Percentiles rank a stretch among this genome's conserved stretches.
Conservation (phyloP, 2,797 vertebrate genomes). For the Sebastes cheni region DNA sequence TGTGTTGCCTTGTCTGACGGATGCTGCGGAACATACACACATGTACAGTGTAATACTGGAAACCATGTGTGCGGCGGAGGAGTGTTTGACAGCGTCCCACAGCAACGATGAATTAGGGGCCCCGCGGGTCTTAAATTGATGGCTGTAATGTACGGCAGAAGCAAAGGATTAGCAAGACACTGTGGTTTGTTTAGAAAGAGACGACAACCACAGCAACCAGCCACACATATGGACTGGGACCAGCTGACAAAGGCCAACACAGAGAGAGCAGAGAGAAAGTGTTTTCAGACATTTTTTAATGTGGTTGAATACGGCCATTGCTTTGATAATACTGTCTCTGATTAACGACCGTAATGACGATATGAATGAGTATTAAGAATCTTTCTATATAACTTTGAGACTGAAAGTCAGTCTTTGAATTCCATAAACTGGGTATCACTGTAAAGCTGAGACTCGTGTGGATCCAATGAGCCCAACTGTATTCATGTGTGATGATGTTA, state of each 20-base stretch:
- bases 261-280: neutral
- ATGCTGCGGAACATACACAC: neutral
- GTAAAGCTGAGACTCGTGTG: too few relatives aligned
- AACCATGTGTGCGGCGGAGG: slow-evolving; percentile 37
- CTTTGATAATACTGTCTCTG: neutral
- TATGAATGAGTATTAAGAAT: neutral
- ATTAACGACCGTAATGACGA: neutral
- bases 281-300: neutral
- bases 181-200: slow-evolving; percentile 63
- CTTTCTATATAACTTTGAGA: neutral
- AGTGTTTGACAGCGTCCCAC: slow-evolving; percentile 32
- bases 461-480: too few relatives aligned
- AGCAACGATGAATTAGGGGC: slow-evolving; percentile 30
- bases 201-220: slow-evolving; percentile 56
- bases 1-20: slow-evolving; percentile 42
- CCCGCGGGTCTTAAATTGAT: slow-evolving; percentile 46
- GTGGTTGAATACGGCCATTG: neutral
- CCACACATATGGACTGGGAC: slow-evolving; percentile 17
- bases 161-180: slow-evolving; percentile 59
- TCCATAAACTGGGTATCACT: too few relatives aligned
- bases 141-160: slow-evolving; percentile 58
- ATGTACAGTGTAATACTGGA: slow-evolving; percentile 12
- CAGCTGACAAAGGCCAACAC: neutral
- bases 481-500: too few relatives aligned
- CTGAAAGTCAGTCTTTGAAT: too few relatives aligned